Percentiles rank a stretch among this genome's conserved stretches.
phyloP scores from a whole-genome alignment of 2,113 vertebrate species.

The Pachyramphus minor region DNA sequence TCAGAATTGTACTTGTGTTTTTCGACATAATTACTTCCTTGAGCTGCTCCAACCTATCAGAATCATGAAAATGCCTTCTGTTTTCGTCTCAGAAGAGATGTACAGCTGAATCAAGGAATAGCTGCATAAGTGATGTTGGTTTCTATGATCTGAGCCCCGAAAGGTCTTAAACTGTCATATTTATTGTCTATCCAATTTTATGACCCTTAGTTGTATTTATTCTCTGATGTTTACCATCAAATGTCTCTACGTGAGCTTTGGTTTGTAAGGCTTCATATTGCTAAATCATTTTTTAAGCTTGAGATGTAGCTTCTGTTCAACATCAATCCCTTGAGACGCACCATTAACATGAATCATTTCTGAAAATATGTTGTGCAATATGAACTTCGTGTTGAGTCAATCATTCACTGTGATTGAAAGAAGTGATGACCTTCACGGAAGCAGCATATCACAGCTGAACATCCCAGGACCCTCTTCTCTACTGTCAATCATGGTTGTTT shows the following conservation, averaged over 20 bases:
- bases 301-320: constrained; percentile 75
- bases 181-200: constrained; percentile 78
- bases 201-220: constrained; percentile 77
- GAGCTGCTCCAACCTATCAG: constrained; percentile 48
- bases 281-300: constrained; percentile 81
- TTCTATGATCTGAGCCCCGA: constrained; percentile 73
- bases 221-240: constrained; percentile 76
- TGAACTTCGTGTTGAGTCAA: constrained; percentile 72
- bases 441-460: constrained; percentile 59
- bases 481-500: constrained; percentile 16
- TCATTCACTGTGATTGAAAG: constrained; percentile 73
- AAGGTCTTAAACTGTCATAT: constrained; percentile 80
- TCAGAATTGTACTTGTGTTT: constrained; percentile 22
- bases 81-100: constrained; percentile 57
- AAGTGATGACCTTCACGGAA: constrained; percentile 78
- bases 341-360: constrained; percentile 83
- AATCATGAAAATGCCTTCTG: constrained; percentile 59
- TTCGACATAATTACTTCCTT: constrained; percentile 32
- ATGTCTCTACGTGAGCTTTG: constrained; percentile 45
- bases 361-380: constrained; percentile 69
- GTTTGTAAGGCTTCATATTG: constrained; percentile 71
- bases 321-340: constrained; percentile 74
- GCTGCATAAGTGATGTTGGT: constrained; percentile 74
- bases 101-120: constrained; percentile 60
- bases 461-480: constrained; percentile 58